Evolutionary conservation across 2,113 vertebrate genomes (phyloP).

Genomic region (Neomonachus schauinslandi): DNA sequence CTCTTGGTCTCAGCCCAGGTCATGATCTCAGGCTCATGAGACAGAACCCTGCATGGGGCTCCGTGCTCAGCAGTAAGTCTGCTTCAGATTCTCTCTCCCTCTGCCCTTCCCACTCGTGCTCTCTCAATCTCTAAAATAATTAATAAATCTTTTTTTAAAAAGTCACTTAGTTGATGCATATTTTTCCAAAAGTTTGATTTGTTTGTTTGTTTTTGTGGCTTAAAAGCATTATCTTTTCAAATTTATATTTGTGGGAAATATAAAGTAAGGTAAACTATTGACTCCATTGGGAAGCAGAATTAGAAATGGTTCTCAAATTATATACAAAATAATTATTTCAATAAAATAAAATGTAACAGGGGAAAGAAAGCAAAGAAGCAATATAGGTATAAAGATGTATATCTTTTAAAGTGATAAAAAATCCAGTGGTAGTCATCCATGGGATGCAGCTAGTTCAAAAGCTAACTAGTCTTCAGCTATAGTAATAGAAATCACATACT

Average conservation of each 20-base stretch:
- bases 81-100: neutral
- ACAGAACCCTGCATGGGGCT: neutral
- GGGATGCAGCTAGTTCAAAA: neutral
- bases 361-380: neutral
- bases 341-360: neutral
- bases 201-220: neutral
- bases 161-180: neutral
- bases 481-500: neutral
- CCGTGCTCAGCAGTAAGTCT: neutral
- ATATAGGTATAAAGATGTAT: neutral
- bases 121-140: neutral
- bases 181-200: neutral
- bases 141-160: neutral
- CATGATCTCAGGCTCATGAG: neutral
- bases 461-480: neutral
- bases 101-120: neutral
- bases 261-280: neutral
- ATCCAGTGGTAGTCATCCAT: neutral
- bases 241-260: neutral
- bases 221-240: neutral
- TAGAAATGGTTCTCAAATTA: neutral
- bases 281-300: neutral
- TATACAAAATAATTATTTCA: neutral
- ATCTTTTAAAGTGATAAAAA: neutral
- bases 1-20: neutral